Evolutionary conservation across 1,140 invertebrate species (phyloP).

Genomic region (Chlorops oryzae): DNA sequence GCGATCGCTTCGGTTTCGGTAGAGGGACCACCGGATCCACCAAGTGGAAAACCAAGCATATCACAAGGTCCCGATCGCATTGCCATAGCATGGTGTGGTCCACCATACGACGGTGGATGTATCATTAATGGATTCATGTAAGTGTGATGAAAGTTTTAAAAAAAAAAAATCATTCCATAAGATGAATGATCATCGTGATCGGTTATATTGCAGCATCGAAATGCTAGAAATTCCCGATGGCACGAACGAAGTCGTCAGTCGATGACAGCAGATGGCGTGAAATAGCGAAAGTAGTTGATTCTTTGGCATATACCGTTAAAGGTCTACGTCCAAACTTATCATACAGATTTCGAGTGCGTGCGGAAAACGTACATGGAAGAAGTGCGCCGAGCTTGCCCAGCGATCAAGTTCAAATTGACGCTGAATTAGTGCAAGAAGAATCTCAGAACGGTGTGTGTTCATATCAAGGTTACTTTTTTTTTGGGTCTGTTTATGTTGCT

Average conservation of each 20-base stretch:
- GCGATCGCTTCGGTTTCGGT: constrained; percentile 69
- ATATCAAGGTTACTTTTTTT: too few relatives aligned
- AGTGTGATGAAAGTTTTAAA: constrained; percentile 18
- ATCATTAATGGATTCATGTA: constrained; percentile 71
- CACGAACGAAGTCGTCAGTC: constrained; percentile 27
- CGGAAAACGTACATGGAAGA: constrained; percentile 71
- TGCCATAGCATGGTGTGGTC: constrained; percentile 71
- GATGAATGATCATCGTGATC: too few relatives aligned
- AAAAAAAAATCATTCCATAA: too few relatives aligned
- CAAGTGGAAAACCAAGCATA: constrained; percentile 60
- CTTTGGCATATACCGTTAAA: constrained; percentile 57
- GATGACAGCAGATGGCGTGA: constrained; percentile 54
- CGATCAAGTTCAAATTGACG: constrained; percentile 31
- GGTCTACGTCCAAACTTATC: constrained; percentile 53
- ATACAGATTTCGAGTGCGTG: constrained; percentile 69
- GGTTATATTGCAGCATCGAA: constrained; percentile 57
- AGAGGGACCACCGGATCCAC: constrained; percentile 72
- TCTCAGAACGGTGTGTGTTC: too few relatives aligned
- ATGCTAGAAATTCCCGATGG: constrained; percentile 49
- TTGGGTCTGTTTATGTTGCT: too few relatives aligned
- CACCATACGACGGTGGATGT: constrained; percentile 78
- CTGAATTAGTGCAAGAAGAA: too few relatives aligned
- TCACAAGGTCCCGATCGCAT: constrained; percentile 49
- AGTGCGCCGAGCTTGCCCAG: constrained; percentile 59
- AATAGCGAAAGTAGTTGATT: constrained; percentile 58